Conservation (phyloP, 1,140 invertebrate species). For the Chymomyza costata region DNA sequence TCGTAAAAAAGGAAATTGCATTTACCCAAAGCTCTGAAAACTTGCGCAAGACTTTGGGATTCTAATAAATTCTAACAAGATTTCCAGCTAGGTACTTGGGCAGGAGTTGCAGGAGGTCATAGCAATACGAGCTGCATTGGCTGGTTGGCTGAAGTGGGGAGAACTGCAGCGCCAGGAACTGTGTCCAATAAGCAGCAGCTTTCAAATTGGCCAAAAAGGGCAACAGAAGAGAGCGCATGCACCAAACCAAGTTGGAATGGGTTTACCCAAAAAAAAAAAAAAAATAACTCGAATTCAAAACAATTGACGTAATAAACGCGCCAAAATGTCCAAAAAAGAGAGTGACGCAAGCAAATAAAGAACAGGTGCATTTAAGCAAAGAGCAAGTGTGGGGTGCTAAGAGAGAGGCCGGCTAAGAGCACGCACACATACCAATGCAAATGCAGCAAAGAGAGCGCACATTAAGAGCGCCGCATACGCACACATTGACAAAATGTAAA, state of each 20-base stretch:
- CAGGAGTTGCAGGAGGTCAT: constrained; percentile 8
- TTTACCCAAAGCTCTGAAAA: constrained; percentile 60
- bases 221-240: constrained; percentile 17
- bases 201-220: constrained; percentile 9
- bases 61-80: constrained; percentile 73
- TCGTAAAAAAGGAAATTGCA: constrained; percentile 69
- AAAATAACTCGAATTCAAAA: no score
- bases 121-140: constrained; percentile 26
- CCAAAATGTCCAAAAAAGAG: constrained; percentile 24
- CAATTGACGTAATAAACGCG: constrained; percentile 25
- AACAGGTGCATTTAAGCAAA: not conserved
- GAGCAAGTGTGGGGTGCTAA: constrained; percentile 55
- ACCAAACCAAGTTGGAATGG: constrained; percentile 7
- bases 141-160: not conserved
- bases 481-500: constrained; percentile 39
- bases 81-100: constrained; percentile 50
- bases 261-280: constrained; percentile 22
- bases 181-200: constrained; percentile 55
- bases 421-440: constrained; percentile 44
- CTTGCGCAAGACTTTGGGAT: constrained; percentile 70
- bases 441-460: constrained; percentile 32
- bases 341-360: not conserved
- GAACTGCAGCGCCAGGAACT: constrained; percentile 26
- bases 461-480: constrained; percentile 45
- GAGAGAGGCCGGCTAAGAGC: constrained; percentile 25